Conservation (phyloP, 2,113 vertebrate genomes). For the Coryphaenoides rupestris region DNA sequence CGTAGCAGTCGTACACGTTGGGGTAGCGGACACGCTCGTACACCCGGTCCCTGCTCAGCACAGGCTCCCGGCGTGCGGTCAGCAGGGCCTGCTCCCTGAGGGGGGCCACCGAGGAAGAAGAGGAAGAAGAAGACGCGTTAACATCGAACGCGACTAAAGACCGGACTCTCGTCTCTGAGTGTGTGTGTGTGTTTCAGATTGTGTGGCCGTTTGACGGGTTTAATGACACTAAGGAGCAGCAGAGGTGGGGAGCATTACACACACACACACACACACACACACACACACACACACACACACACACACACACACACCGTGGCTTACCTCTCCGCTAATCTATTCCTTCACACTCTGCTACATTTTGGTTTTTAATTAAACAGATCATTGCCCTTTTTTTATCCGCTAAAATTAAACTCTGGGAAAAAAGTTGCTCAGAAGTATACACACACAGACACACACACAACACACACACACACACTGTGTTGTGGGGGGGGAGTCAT, state of each 20-base stretch:
- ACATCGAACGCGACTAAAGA: too few species aligned
- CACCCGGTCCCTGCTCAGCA: conserved; percentile 79
- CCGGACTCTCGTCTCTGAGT: too few species aligned
- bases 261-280: conserved; percentile 4
- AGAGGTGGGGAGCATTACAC: conserved; percentile 41
- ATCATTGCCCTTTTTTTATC: conserved; percentile 64
- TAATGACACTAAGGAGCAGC: conserved; percentile 27
- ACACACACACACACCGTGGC: conserved; percentile 55
- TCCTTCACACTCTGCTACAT: conserved; percentile 59
- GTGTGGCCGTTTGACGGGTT: too few species aligned
- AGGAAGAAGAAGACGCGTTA: too few species aligned
- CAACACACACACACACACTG: too few species aligned
- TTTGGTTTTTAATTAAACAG: conserved; percentile 80
- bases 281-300: too few species aligned
- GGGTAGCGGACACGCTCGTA: conserved; percentile 84
- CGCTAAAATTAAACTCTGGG: conserved; percentile 70
- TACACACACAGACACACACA: background rate
- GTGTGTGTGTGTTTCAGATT: too few species aligned
- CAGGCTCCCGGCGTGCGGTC: conserved; percentile 78
- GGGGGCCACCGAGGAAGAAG: too few species aligned
- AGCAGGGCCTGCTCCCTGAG: conserved; percentile 87
- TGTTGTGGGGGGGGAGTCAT: background rate
- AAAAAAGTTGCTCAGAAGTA: conserved; percentile 19
- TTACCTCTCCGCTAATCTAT: conserved; percentile 69
- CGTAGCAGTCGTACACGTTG: conserved; percentile 88